phyloP scores from a whole-genome alignment of 2,797 vertebrate species.

The Sarcophilus harrisii region DNA sequence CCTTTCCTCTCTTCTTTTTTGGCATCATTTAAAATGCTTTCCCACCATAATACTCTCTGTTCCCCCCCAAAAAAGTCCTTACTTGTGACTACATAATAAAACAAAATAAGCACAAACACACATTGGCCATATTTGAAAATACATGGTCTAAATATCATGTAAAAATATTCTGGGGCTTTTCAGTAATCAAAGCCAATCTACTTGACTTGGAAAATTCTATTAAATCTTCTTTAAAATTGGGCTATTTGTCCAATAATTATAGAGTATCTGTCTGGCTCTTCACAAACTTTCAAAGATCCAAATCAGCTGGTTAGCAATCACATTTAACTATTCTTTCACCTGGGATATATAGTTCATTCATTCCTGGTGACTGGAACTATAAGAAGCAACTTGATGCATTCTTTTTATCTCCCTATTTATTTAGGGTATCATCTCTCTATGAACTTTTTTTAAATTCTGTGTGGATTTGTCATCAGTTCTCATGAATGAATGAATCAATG shows the following conservation, averaged over 20 bases:
- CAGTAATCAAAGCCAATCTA: not conserved
- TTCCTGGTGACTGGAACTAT: not conserved
- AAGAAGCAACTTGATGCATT: not conserved
- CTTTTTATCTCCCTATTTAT: not conserved
- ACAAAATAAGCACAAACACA: not conserved
- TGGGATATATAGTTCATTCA: not conserved
- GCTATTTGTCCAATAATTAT: not conserved
- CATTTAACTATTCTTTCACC: not conserved
- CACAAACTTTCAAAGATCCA: not conserved
- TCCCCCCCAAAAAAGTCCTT: not conserved
- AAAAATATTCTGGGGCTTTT: not conserved
- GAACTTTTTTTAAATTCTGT: not conserved
- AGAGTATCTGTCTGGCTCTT: not conserved
- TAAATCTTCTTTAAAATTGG: not conserved
- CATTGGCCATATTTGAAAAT: not conserved
- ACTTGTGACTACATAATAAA: not conserved
- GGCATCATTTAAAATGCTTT: not conserved
- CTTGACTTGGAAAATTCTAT: not conserved
- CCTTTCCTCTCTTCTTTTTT: no score
- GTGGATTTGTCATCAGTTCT: not conserved
- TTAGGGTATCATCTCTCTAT: not conserved
- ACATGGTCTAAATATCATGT: not conserved
- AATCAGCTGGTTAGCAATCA: not conserved
- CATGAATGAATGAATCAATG: not conserved
- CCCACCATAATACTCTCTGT: not conserved